Evolutionary conservation across 2,888 invertebrate species (phyloP).

Genomic region (Drosophila barbarae): DNA sequence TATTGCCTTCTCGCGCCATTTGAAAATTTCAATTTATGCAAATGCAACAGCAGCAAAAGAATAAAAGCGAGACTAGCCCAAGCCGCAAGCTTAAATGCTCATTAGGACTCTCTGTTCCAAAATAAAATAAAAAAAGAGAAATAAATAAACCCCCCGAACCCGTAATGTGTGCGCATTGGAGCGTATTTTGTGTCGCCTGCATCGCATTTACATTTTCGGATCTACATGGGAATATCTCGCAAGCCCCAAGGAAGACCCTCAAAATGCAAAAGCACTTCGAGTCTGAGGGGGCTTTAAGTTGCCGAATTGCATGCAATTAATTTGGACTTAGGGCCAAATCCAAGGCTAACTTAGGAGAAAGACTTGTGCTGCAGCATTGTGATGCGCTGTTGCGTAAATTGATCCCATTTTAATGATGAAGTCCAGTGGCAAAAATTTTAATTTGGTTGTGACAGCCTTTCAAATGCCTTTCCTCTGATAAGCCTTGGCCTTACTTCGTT

Average conservation of each 20-base stretch:
- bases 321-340: slow-evolving; percentile 50
- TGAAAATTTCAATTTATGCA: slow-evolving; percentile 64
- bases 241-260: slow-evolving; percentile 25
- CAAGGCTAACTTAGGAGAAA: slow-evolving; percentile 14
- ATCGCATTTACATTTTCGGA: slow-evolving; percentile 38
- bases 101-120: slow-evolving; percentile 44
- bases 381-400: slow-evolving; percentile 27
- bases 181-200: slow-evolving; percentile 43
- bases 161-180: slow-evolving; percentile 22
- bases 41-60: slow-evolving; percentile 53
- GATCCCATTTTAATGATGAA: slow-evolving; percentile 33
- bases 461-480: slow-evolving; percentile 9
- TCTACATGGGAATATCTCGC: slow-evolving; percentile 4
- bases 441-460: slow-evolving; percentile 13
- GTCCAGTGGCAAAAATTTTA: slow-evolving; percentile 19
- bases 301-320: slow-evolving; percentile 64
- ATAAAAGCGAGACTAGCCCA: slow-evolving; percentile 17
- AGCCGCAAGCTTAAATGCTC: slow-evolving; percentile 64
- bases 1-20: slow-evolving; percentile 27
- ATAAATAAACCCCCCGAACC: slow-evolving; percentile 9
- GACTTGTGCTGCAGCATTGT: slow-evolving; percentile 20
- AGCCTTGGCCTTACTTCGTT: slow-evolving; percentile 14
- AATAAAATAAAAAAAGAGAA: slow-evolving; percentile 5
- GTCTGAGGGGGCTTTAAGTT: slow-evolving; percentile 28
- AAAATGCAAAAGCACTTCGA: slow-evolving; percentile 59